Percentiles rank a stretch among this genome's conserved stretches.
Evolutionary conservation across 2,888 invertebrate genomes (phyloP).

Genomic region (Calephelis perditalis): DNA sequence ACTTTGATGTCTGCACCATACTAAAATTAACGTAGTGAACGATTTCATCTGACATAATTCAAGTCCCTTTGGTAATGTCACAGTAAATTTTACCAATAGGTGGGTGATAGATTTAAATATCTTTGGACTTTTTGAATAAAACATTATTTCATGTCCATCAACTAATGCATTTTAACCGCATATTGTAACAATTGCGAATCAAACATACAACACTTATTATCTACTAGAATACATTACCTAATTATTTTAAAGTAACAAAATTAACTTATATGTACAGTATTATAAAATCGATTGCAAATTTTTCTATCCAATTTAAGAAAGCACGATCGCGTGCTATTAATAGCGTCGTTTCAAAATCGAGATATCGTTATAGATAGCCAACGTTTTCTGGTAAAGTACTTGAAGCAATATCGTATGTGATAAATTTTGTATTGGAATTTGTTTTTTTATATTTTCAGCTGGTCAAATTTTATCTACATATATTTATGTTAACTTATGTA

Average conservation of each 20-base stretch:
- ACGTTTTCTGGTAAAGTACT: not conserved
- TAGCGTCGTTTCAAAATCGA: not conserved
- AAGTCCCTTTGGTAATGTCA: constrained; percentile 59
- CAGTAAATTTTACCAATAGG: constrained; percentile 61
- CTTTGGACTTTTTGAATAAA: constrained; percentile 67
- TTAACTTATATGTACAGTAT: constrained; percentile 78
- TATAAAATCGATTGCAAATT: constrained; percentile 72
- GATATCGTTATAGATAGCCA: not conserved
- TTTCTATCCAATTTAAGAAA: constrained; percentile 35
- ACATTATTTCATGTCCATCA: constrained; percentile 61
- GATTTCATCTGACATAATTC: constrained; percentile 23
- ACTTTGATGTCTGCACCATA: too few relatives aligned
- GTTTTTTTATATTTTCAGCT: too few relatives aligned
- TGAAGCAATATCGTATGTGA: constrained; percentile 2
- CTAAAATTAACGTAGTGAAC: not conserved
- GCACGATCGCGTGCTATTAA: not conserved
- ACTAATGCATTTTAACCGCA: constrained; percentile 71
- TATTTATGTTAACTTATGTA: too few relatives aligned
- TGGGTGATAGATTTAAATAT: constrained; percentile 66
- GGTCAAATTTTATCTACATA: too few relatives aligned
- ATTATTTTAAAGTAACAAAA: constrained; percentile 76
- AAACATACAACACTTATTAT: constrained; percentile 76
- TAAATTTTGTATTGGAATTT: too few relatives aligned
- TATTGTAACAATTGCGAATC: constrained; percentile 75
- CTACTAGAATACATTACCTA: constrained; percentile 76